phyloP scores from a whole-genome alignment of 2,113 vertebrate species.

The Terrapene triunguis region DNA sequence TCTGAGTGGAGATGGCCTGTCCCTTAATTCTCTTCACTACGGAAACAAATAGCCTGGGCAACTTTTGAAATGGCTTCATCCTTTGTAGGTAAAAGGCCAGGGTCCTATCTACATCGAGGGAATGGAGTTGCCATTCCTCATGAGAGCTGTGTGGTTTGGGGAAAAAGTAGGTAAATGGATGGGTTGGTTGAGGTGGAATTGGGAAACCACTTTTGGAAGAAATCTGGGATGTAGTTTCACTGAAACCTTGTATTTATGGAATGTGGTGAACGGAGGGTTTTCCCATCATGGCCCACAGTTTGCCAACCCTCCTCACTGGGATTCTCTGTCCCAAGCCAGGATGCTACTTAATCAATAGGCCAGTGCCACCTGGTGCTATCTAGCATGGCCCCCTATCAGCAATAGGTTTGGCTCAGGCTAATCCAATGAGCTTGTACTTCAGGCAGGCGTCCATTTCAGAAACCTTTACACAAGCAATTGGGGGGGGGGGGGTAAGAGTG shows the following conservation, averaged over 20 bases:
- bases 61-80: not conserved
- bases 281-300: not conserved
- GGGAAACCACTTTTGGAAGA: not conserved
- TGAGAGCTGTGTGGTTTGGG: too few species aligned
- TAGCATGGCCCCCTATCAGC: not conserved
- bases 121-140: not conserved
- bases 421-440: not conserved
- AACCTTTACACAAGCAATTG: not conserved
- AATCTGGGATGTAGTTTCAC: not conserved
- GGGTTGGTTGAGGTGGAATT: not conserved
- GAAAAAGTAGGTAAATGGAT: not conserved
- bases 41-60: not conserved
- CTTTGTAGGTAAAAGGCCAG: not conserved
- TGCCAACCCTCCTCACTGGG: not conserved
- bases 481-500: fast-evolving
- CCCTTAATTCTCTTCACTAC: not conserved
- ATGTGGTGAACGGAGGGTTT: not conserved
- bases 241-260: not conserved
- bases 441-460: not conserved
- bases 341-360: not conserved
- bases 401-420: not conserved
- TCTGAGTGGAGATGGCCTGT: not conserved
- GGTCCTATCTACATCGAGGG: not conserved
- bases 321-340: not conserved
- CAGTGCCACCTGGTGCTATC: not conserved